These are phyloP conservation scores for Dysdera silvatica DNA, from an alignment of 1,140 invertebrate genomes.

Conservation along the genomic window DNA sequence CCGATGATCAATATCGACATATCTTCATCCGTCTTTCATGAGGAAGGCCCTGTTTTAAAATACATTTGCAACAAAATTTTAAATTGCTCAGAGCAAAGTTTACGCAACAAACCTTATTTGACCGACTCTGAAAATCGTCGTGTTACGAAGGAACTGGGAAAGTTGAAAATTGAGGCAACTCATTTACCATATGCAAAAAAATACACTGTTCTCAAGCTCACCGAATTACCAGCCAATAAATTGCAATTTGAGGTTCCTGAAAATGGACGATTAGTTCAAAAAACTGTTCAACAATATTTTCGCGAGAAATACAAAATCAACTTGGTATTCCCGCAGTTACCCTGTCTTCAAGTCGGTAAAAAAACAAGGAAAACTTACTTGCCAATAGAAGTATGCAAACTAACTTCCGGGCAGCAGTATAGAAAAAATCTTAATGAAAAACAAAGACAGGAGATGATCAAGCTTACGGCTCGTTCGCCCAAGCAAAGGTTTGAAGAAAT, in stretches of 20 bases:
- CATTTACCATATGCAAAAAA: slow-evolving; percentile 27
- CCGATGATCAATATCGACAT: slow-evolving; percentile 28
- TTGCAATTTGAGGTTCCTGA: slow-evolving; percentile 2
- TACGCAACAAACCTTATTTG: background rate
- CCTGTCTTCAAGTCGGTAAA: slow-evolving; percentile 39
- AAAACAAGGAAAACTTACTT: slow-evolving; percentile 32
- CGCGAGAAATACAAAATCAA: background rate
- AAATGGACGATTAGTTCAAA: background rate
- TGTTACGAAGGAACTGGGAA: slow-evolving; percentile 27
- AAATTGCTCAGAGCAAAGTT: background rate
- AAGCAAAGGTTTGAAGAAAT: slow-evolving; percentile 33
- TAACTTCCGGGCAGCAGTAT: slow-evolving; percentile 37
- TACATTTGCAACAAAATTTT: slow-evolving; percentile 10
- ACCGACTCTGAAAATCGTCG: slow-evolving; percentile 10
- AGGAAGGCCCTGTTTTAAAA: slow-evolving; percentile 5
- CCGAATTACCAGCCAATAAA: slow-evolving; percentile 14
- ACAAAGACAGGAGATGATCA: slow-evolving; percentile 33
- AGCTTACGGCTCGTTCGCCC: slow-evolving; percentile 36
- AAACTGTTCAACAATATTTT: slow-evolving; percentile 20
- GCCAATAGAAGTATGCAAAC: slow-evolving; percentile 40
- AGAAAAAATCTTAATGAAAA: slow-evolving; percentile 26
- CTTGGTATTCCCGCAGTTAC: slow-evolving; percentile 36
- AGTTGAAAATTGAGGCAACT: slow-evolving; percentile 23
- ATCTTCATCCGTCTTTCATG: slow-evolving; percentile 26
- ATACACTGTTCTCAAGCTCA: slow-evolving; percentile 27